Conservation (phyloP, 1,140 invertebrate species). For the Dufourea novaeangliae region DNA sequence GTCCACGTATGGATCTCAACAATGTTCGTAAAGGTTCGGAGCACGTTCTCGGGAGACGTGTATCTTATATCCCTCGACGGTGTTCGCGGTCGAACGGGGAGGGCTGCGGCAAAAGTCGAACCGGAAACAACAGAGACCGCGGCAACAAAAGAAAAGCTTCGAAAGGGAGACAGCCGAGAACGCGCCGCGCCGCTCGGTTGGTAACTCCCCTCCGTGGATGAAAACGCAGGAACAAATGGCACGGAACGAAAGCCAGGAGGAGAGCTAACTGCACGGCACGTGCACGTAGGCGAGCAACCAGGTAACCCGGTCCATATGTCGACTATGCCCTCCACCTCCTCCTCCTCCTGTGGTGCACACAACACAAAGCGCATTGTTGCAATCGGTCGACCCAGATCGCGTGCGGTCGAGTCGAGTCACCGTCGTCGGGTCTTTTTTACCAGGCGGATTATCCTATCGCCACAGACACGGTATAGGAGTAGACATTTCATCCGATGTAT, state of each 20-base stretch:
- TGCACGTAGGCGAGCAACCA: constrained; percentile 50
- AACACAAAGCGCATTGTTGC: constrained; percentile 69
- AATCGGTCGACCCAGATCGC: constrained; percentile 64
- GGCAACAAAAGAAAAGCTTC: background rate
- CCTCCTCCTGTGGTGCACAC: constrained; percentile 4
- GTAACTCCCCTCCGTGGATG: background rate
- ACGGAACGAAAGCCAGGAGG: constrained; percentile 35
- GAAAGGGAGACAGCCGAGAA: constrained; percentile 7
- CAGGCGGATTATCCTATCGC: too few relatives aligned
- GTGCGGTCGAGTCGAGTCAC: constrained; percentile 31
- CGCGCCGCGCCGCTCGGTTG: background rate
- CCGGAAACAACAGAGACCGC: too few relatives aligned
- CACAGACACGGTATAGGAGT: too few relatives aligned
- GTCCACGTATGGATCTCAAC: too few relatives aligned
- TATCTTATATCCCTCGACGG: too few relatives aligned
- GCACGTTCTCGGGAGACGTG: too few relatives aligned
- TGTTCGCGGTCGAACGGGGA: too few relatives aligned
- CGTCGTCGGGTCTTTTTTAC: too few relatives aligned
- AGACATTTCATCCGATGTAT: too few relatives aligned
- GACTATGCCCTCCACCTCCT: constrained; percentile 12
- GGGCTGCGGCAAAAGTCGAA: too few relatives aligned
- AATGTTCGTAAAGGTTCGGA: too few relatives aligned
- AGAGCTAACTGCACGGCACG: constrained; percentile 34
- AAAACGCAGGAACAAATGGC: constrained; percentile 44
- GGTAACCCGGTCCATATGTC: constrained; percentile 41